Evolutionary conservation across 2,113 vertebrate species (phyloP).

Genomic region (Ellobius talpinus): DNA sequence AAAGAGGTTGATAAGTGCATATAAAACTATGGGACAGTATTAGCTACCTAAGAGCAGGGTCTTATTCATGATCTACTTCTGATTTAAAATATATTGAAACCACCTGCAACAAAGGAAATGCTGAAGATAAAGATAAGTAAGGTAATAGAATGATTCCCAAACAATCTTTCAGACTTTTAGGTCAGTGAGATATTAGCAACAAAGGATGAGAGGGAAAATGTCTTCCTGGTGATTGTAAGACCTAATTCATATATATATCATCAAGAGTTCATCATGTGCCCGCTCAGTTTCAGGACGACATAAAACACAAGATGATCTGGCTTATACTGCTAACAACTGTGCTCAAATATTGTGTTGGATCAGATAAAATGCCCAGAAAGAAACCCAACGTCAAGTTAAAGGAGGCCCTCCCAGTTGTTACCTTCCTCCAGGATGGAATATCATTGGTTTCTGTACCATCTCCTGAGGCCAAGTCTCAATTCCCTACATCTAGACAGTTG

Average conservation of each 20-base stretch:
- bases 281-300: background rate
- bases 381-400: background rate
- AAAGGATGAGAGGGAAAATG: background rate
- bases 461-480: background rate
- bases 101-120: conserved; percentile 10
- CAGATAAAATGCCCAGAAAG: background rate
- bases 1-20: background rate
- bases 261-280: background rate
- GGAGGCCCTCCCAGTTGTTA: background rate
- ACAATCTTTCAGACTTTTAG: background rate
- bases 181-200: background rate
- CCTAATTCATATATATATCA: background rate
- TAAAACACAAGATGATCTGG: background rate
- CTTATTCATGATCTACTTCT: conserved; percentile 19
- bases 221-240: background rate
- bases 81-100: background rate
- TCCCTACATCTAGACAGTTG: background rate
- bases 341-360: background rate
- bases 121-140: conserved; percentile 24
- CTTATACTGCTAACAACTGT: background rate
- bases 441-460: background rate
- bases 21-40: background rate
- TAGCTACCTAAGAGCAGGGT: conserved; percentile 22
- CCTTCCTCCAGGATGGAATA: background rate
- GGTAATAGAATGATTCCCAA: background rate